Base-by-base conservation (phyloP, 2,888 invertebrate genomes). In the Notodonta dromedarius region DNA sequence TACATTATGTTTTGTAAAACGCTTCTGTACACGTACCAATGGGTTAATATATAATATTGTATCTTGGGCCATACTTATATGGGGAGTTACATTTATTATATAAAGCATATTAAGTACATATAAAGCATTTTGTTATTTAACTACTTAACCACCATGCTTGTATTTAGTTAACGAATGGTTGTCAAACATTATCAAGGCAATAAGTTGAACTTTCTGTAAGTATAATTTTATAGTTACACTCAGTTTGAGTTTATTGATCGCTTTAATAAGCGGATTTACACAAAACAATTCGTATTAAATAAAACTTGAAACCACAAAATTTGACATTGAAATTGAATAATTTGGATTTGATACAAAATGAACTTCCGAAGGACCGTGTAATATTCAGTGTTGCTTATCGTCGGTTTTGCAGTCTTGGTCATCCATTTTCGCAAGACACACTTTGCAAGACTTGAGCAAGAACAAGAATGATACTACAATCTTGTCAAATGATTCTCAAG, bases 11-110 rank as follows among this genome's bases (percentile, higher is more conserved):
- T 71, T 83, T 82, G 73, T 83, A 73, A 79, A 74, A 73, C 74
- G 78, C 79, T 79, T 78, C 67, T 74, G 70, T 80, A 78, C 76
- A 76, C 74, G 70, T 79, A 76, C 78, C 72, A 67, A 64, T 80
- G 77, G 73, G 53, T 65, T 71, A 65, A 72, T 72, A 74, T 76
- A 74, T 77, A 73, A 75, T 74, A 78, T 76, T 83, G 81, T 86
- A 82, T 80, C 81, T 80, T 78, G 78, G 74, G 85, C 87, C 87
- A 86, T 87, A 78, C 73, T 59, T 70, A 63, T 67, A 80, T 85
- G 78, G 76, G 76, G 78, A 80, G 83, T 84, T 86, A 84, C 80
- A 81, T 76, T 77, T 80, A 77, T 82, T 77, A 73, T 77, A 74
- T 74, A 79, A 74, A 74, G 76, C 71, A 69, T 78, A 73, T 78